Conservation (phyloP, 30 jellyfish, hydroid and myxozoan genomes). For the Chrysaora quinquecirrha region DNA sequence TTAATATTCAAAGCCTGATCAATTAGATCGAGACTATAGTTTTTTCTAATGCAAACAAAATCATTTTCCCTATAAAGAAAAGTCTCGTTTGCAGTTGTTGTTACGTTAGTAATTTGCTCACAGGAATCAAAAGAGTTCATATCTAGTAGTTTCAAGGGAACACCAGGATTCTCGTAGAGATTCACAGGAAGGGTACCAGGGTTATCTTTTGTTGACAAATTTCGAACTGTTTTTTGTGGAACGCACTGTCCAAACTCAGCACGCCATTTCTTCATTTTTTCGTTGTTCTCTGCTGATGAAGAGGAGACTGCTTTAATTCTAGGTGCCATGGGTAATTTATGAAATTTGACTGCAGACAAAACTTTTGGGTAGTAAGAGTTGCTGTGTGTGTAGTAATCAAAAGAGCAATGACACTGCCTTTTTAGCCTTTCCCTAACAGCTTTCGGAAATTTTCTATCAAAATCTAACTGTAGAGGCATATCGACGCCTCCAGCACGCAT, state of each 20-base stretch:
- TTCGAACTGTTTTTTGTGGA: slow-evolving; percentile 25
- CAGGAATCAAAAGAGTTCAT: no score
- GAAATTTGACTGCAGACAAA: background rate
- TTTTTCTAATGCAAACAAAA: no score
- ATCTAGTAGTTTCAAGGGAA: no score
- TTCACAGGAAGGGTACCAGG: slow-evolving; percentile 31
- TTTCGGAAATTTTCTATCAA: slow-evolving; percentile 16
- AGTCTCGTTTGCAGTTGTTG: no score
- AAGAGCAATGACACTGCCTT: slow-evolving; percentile 7
- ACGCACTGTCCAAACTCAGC: slow-evolving; percentile 24
- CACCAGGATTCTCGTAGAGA: no score
- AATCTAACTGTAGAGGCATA: slow-evolving; percentile 33
- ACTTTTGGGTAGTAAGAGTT: slow-evolving; percentile 4
- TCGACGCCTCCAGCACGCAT: slow-evolving; percentile 14
- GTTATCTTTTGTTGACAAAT: slow-evolving; percentile 22
- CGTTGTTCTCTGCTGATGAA: background rate
- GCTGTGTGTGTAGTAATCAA: background rate
- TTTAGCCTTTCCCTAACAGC: slow-evolving; percentile 13
- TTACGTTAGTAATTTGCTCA: no score
- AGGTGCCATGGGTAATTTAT: background rate
- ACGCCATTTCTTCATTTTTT: slow-evolving; percentile 13
- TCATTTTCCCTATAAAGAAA: no score
- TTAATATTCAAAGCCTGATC: no score
- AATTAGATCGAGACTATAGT: no score
- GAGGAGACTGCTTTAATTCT: background rate